Evolutionary conservation across 2,113 vertebrate genomes (phyloP), one percentile per base, ranked within the genome.

Genomic region (Casuarius casuarius): DNA sequence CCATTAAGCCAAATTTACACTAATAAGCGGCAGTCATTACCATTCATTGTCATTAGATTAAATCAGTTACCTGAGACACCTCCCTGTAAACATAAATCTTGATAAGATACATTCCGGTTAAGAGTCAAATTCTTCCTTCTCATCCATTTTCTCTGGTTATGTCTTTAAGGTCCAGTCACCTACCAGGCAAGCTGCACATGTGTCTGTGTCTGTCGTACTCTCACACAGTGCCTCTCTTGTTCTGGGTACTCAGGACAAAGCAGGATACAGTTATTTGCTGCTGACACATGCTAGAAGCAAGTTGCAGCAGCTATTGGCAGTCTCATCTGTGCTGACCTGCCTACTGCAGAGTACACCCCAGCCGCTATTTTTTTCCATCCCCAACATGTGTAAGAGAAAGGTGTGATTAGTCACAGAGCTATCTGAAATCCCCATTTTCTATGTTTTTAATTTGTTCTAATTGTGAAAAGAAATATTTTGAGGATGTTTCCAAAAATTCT

Each of bases 1-100:
- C 70, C 54, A 85, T 97, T 97, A 97, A 94, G 76, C 67, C 91
- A 96, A 87, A 97, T 96, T 90, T 95, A 90, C 23, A 71, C 73
- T 96, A 96, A 95, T 96, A 95, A 97, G 49, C 70, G 78, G 76
- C 90, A 93, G 89, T 97, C 94, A 95, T 95, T 94, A 91, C 70
- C 40, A 66, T 91, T 95, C 94, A 93, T 76, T 91, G 59, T 94
- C 94, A 72, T 76, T 88, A 89, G 73, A 77, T 87, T 74, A 66
- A 94, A 80, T 67, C 48, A 87, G 79, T 65, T 96, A 95, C 95
- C 95, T 93, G 90, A 88, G 84, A 93, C 83, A 89, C 66, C 61
- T 95, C 66, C 76, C 73, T 86, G 2, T 84, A 92, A 95, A 91
- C 52, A 89, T 48, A 85, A 94, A 63, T 75, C 90, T 81, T 65